Evolutionary conservation across 2,113 vertebrate genomes (phyloP), one percentile per base, ranked within the genome.

Genomic region (Numida meleagris): DNA sequence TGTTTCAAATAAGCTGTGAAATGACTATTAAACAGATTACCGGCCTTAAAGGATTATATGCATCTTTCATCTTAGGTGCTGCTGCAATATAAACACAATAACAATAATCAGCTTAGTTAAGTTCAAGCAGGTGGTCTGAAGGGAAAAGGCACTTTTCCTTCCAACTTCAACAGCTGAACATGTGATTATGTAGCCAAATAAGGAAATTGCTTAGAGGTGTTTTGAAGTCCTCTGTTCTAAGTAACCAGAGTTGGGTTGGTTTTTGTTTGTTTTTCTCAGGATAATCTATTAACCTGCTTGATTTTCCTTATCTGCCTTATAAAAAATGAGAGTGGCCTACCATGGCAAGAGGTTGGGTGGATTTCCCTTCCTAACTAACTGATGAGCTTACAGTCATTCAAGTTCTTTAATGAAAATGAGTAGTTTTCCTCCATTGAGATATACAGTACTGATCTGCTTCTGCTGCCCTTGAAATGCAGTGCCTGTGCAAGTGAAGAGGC

Each of bases 1-100:
- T 90, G 71, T 89, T 96, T 85, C 53, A 92, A 89, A 93, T 86
- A 94, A 93, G 71, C 93, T 82, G 63, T 94, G 90, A 89, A 93
- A 93, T 90, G 45, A 53, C 83, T 90, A 7, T 88, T 93, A 90
- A 78, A 84, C 40, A 93, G 83, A 92, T 94, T 90, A 93, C 81
- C 84, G 70, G 81, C 81, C 62, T 95, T 87, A 82, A 87, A 93
- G 78, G 81, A 87, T 94, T 95, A 81, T 36, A 14, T 19, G 43
- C 75, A 73, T 90, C 86, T 89, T 70, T 89, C 81, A 82, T 89
- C 18, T 50, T 72, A 57, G 83, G 71, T 87, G 58, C 81, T 82
- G 81, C 77, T 84, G 89, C 74, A 89, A 1, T 65, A 33, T 57
- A 58, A 78, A 73, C 77, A 76, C 81, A 77, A 8, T 83, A 86